Base-by-base conservation (phyloP, 1,140 invertebrate genomes). In the Hypsibius dujardini region DNA sequence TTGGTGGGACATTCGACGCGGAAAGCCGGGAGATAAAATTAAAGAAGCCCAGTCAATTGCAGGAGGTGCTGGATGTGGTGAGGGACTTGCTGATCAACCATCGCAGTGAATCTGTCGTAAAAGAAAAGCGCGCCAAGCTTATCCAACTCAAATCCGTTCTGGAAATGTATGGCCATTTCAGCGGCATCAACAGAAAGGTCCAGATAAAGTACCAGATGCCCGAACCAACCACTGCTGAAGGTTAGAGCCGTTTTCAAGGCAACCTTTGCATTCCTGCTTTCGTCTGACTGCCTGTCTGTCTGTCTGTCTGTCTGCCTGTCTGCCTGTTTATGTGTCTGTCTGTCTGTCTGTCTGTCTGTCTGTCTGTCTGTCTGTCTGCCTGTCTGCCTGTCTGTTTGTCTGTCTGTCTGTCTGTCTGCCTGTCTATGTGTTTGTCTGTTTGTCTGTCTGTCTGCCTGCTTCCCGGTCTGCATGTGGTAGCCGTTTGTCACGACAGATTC, bases 151-250 rank as follows among this genome's bases (percentile, higher is more conserved):
- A 98, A 81, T 89, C 90, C 76, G 96, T 99, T 60, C 82, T 99
- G 7, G 96, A 99, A 86, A 99, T 99, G 96, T 95, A 99, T 81
- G 95, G 96, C 0, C 94, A 98, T 82, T 99, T 99, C 82, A 98
- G 94, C 59, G 96, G 96, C 28, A 99, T 99, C 74, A 99, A 99
- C 84, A 86, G 96, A 67, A 99, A 99, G 83, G 93, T 99, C 56
- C 96, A 99, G 83, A 88, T 99, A 84, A 99, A 99, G 81, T 98
- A 98, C 81, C 92, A 98, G 80, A 95, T 56, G 7, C 7, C n/a
- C 7, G 50, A 56, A 7, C 50, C 7, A 7, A 56, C 50, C 50
- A n/a, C 7, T n/a, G 28, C 28, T 28, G 28, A 28, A 28, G 28
- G 28, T 28, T 28, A 28, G 28, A 28, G 28, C 28, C 28, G 28